phyloP scores from a whole-genome alignment of 2,113 vertebrate species.

The Pygathrix nemaeus region DNA sequence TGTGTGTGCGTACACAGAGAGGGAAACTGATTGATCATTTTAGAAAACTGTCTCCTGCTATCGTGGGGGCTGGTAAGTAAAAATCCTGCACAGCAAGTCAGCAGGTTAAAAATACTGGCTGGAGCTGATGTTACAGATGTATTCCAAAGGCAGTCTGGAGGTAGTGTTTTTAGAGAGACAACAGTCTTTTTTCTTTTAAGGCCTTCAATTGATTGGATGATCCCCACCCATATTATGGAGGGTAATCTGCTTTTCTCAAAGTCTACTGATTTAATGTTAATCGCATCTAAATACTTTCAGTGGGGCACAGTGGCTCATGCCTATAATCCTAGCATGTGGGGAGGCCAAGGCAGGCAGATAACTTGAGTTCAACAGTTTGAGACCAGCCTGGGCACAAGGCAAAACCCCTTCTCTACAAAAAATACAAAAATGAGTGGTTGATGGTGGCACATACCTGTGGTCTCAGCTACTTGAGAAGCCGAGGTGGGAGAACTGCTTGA shows the following conservation, averaged over 20 bases:
- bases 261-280: neutral
- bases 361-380: no score
- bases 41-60: neutral
- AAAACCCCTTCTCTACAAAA: no score
- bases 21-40: neutral
- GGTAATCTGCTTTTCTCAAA: neutral
- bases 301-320: no score
- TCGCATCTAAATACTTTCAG: neutral
- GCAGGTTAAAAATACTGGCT: neutral
- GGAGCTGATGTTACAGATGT: neutral
- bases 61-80: neutral
- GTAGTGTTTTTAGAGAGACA: neutral
- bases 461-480: no score
- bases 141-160: neutral
- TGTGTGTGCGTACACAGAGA: neutral
- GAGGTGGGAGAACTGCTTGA: no score
- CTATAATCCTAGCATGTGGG: no score
- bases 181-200: neutral
- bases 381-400: no score
- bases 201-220: neutral
- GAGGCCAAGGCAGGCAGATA: no score
- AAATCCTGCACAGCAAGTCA: neutral
- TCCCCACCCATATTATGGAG: neutral
- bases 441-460: no score
- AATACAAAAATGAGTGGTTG: no score